A percentile compares a stretch with the other conserved stretches of the same genome.
phyloP scores from a whole-genome alignment of 2,113 vertebrate genomes.

The Ahaetulla prasina region DNA sequence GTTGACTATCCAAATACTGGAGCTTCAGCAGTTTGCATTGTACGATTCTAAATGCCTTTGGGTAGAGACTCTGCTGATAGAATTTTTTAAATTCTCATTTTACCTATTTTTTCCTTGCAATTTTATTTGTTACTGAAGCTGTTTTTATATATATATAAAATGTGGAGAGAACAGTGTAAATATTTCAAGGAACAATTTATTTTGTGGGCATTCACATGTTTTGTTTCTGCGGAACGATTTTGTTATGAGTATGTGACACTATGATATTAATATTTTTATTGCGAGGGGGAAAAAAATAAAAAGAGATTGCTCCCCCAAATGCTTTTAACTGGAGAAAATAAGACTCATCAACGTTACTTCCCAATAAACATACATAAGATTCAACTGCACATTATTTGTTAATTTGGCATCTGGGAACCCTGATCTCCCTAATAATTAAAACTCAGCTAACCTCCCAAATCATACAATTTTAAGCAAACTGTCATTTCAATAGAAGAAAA shows the following conservation, averaged over 20 bases:
- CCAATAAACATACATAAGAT: not conserved
- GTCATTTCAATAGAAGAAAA: not conserved
- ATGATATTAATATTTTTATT: not conserved
- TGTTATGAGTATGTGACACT: not conserved
- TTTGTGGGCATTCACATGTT: not conserved
- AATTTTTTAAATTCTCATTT: not conserved
- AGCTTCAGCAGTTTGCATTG: slow-evolving; percentile 3
- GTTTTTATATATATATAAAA: not conserved
- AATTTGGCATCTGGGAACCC: not conserved
- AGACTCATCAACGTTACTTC: not conserved
- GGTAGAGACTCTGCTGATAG: no score
- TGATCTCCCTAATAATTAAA: not conserved
- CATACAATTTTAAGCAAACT: not conserved
- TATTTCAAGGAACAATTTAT: not conserved
- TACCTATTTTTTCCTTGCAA: not conserved
- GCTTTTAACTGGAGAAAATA: not conserved
- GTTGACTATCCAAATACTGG: not conserved
- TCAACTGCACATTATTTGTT: not conserved
- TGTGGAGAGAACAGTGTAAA: not conserved
- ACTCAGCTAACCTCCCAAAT: not conserved
- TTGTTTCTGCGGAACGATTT: not conserved
- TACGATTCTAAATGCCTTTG: not conserved
- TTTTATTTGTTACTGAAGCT: not conserved
- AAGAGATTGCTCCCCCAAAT: not conserved
- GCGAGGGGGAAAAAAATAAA: not conserved